Evolutionary conservation across 1,140 invertebrate genomes (phyloP).

Genomic region (Aradophagus sp.): DNA sequence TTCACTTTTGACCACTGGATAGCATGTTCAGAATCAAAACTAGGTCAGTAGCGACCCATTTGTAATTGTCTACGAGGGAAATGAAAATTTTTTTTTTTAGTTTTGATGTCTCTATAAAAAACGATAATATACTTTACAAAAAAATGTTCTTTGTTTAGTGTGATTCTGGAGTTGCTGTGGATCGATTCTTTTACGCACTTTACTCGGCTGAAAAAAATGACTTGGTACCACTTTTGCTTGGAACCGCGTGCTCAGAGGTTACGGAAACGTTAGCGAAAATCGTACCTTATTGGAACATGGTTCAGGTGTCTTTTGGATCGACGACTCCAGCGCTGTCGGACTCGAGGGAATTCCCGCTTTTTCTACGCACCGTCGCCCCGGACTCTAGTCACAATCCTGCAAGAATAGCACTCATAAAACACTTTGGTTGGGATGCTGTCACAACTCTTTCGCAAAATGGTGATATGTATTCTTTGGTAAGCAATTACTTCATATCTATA

Average conservation of each 20-base stretch:
- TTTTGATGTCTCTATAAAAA: no score
- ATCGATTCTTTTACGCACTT: conserved; percentile 93
- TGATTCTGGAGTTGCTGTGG: conserved; percentile 90
- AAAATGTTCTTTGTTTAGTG: no score
- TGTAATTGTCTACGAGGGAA: no score
- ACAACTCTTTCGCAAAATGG: conserved; percentile 90
- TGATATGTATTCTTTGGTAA: conserved; percentile 87
- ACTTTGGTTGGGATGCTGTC: conserved; percentile 90
- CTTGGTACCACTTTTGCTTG: conserved; percentile 85
- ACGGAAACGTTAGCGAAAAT: conserved; percentile 92
- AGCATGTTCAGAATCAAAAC: no score
- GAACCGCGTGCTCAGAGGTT: conserved; percentile 91
- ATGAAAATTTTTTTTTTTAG: no score
- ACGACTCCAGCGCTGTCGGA: conserved; percentile 90
- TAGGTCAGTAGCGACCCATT: no score
- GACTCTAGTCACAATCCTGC: conserved; percentile 92
- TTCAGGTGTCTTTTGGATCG: conserved; percentile 91
- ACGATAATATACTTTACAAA: no score
- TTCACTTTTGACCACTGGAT: no score
- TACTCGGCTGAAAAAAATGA: conserved; percentile 82
- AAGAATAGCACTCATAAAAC: conserved; percentile 86
- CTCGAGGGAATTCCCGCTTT: conserved; percentile 88
- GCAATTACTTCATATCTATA: no score
- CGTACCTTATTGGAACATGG: conserved; percentile 92
- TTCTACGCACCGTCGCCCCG: conserved; percentile 88